Evolutionary conservation across 2,888 invertebrate genomes (phyloP).

Genomic region (Ochropacha duplaris): DNA sequence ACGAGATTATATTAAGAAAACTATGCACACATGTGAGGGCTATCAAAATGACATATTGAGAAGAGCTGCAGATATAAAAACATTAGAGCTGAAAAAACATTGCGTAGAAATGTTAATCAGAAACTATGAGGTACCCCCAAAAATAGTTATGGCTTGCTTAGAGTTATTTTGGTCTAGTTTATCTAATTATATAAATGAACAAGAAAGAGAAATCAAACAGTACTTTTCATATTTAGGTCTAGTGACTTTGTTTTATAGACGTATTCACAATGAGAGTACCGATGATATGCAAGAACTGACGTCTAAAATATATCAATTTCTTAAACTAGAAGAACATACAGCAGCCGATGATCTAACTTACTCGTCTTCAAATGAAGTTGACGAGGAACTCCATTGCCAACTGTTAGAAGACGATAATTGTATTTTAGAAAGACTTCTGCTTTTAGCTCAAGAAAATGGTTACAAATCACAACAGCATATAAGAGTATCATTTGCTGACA

Average conservation of each 20-base stretch:
- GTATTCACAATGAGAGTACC: constrained; percentile 55
- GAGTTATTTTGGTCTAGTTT: constrained; percentile 73
- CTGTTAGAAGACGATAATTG: constrained; percentile 83
- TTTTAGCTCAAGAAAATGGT: constrained; percentile 79
- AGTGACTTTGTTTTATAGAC: constrained; percentile 61
- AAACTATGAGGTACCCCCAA: constrained; percentile 85
- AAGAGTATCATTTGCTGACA: constrained; percentile 84
- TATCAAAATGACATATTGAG: constrained; percentile 78
- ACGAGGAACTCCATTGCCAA: constrained; percentile 39
- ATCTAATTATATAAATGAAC: constrained; percentile 31
- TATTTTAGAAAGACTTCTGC: constrained; percentile 85
- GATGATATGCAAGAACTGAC: constrained; percentile 58
- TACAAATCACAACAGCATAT: constrained; percentile 64
- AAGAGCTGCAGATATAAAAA: constrained; percentile 86
- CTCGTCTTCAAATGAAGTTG: constrained; percentile 16
- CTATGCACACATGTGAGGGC: constrained; percentile 73
- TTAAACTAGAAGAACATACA: constrained; percentile 35
- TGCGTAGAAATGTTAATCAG: constrained; percentile 87
- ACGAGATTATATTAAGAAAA: constrained; percentile 85
- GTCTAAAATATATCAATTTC: constrained; percentile 44
- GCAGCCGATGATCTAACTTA: constrained; percentile 26
- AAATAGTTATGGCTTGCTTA: constrained; percentile 80
- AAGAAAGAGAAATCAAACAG: constrained; percentile 49
- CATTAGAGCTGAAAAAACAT: constrained; percentile 87
- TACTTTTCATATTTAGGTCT: constrained; percentile 63